Evolutionary conservation across 2,113 vertebrate genomes (phyloP), one percentile per base, ranked within the genome.

Genomic region (Galbula dea): DNA sequence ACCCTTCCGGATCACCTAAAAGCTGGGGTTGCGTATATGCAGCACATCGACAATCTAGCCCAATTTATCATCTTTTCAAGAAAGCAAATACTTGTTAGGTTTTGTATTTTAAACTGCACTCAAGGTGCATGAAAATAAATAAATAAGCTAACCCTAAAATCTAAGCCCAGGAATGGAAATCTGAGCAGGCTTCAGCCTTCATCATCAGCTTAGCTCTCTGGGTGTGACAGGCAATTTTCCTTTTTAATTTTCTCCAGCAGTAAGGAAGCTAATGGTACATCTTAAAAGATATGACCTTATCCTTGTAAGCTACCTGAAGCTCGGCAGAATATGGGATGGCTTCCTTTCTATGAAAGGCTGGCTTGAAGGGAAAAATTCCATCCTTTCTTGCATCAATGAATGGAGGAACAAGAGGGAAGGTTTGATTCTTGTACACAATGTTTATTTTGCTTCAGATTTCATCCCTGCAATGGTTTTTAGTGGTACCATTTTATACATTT

Each of bases 181-280:
- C 68, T 61, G 85, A 94, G 85, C 68, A 83, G 82, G 77, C 89
- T 96, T 95, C 91, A 95, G 94, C 65, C 93, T 95, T 94, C 91
- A 95, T 94, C 95, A 95, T 88, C 88, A 95, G 79, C 85, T 94
- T 88, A 88, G 90, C 86, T 95, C 73, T 88, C 82, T 95, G 94
- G 93, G 94, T 95, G 94, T 95, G 95, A 96, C 95, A 96, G 96
- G 89, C 93, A 95, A 96, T 96, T 96, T 95, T 94, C 93, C 88
- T 86, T 96, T 93, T 95, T 96, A 96, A 96, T 96, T 96, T 96
- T 95, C 93, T 89, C 79, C 61, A 95, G 95, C 91, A 89, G 87
- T 91, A 89, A 93, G 95, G 79, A 91, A 93, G 85, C 82, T 94
- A 96, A 95, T 93, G 89, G 93, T 86, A 95, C 89, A 89, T 93